A percentile compares a stretch with the other conserved stretches of the same genome.
phyloP scores from a whole-genome alignment of 2,888 invertebrate genomes.

The Eristalis pertinax region DNA sequence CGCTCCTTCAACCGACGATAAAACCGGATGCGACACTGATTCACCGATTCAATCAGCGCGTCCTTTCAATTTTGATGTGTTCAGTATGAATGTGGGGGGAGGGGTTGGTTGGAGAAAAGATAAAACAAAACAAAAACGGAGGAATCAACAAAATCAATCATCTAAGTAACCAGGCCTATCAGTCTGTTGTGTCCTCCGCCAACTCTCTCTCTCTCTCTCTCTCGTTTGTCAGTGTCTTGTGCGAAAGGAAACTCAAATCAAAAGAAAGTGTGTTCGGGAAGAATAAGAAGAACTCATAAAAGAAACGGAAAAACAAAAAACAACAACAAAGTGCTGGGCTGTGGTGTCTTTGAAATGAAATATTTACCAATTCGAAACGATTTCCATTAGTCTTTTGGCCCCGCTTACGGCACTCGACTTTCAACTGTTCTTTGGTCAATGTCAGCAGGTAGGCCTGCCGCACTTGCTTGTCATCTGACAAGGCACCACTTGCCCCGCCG shows the following conservation, averaged over 20 bases:
- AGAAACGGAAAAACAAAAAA: slow-evolving; percentile 15
- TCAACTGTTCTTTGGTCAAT: slow-evolving; percentile 87
- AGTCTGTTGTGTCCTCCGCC: neutral
- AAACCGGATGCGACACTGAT: neutral
- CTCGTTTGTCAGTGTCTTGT: neutral
- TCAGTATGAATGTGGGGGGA: neutral
- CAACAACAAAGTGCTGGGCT: slow-evolving; percentile 27
- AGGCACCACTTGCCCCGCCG: slow-evolving; percentile 7
- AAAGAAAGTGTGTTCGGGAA: slow-evolving; percentile 11
- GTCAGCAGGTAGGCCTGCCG: slow-evolving; percentile 82
- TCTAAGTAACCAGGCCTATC: neutral
- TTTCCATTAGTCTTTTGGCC: slow-evolving; percentile 87
- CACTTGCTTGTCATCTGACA: slow-evolving; percentile 74
- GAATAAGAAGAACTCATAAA: neutral
- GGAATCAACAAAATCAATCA: neutral
- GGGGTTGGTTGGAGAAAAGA: neutral
- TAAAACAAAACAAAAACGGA: neutral
- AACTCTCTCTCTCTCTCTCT: neutral
- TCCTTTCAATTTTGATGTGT: neutral
- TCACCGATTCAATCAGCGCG: neutral
- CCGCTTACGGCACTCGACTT: slow-evolving; percentile 86
- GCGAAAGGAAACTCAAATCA: slow-evolving; percentile 13
- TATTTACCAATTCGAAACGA: slow-evolving; percentile 87
- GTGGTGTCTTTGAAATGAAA: slow-evolving; percentile 14
- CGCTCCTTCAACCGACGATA: neutral